Evolutionary conservation across 2,113 vertebrate genomes (phyloP), one percentile per base, ranked within the genome.

Genomic region (Carlito syrichta): DNA sequence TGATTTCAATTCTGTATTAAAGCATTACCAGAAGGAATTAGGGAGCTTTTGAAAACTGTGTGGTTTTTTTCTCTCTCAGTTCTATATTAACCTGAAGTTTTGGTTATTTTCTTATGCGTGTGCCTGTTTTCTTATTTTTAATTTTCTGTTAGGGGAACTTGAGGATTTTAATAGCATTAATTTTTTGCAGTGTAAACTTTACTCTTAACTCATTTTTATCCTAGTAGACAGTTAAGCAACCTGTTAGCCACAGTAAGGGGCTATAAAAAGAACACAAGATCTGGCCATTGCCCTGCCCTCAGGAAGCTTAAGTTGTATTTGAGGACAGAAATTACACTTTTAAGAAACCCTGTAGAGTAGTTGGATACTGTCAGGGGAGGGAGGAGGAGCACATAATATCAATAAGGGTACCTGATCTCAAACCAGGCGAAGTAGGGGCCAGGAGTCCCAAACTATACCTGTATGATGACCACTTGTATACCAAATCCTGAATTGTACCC

Each of bases 291-390:
- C 22, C 19, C 73, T 69, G 22, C 52, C 54, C 43, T 94, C 38
- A 83, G 30, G 54, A 89, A 96, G 79, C 23, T n/a, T 35, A 86
- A n/a, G 17, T 50, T 95, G 40, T 93, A 86, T 60, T 92, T 96
- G 78, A 93, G n/a, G 25, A 78, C 50, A 78, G n/a, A 71, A 88
- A 38, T 68, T 54, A n/a, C 45, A 32, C 13, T 94, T 97, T 77
- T 58, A 63, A 48, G 54, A 89, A 93, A 60, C 16, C 20, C 66
- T 84, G 22, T 38, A 58, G 48, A 89, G 19, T n/a, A n/a, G n/a
- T n/a, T n/a, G n/a, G n/a, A n/a, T n/a, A n/a, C n/a, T n/a, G n/a
- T n/a, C n/a, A n/a, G n/a, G n/a, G n/a, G n/a, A n/a, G n/a, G n/a
- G n/a, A n/a, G n/a, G n/a, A n/a, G n/a, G n/a, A n/a, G n/a, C n/a